Percentiles rank a stretch among this genome's conserved stretches.
Conservation (phyloP, 2,113 vertebrate genomes). For the Alaudala cheleensis region DNA sequence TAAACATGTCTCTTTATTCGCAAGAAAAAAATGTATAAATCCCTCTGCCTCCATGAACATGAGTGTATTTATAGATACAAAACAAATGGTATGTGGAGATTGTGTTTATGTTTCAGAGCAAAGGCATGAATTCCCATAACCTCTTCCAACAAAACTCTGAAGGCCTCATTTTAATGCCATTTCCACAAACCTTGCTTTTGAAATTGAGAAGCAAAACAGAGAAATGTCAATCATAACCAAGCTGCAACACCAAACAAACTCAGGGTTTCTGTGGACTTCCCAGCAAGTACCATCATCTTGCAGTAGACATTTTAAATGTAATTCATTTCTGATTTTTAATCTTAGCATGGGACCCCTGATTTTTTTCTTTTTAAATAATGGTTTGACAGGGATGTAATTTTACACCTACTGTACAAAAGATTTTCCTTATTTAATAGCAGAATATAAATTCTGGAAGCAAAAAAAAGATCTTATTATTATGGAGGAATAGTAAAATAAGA, state of each 20-base stretch:
- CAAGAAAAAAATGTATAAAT: neutral
- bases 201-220: neutral
- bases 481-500: slow-evolving; percentile 43
- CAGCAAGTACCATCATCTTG: neutral
- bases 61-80: neutral
- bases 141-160: neutral
- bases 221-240: neutral
- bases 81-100: neutral
- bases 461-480: slow-evolving; percentile 39
- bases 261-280: neutral
- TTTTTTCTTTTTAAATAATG: slow-evolving; percentile 37
- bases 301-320: neutral
- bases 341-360: neutral
- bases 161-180: neutral
- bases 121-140: neutral
- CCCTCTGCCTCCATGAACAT: neutral
- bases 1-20: accelerated
- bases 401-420: slow-evolving; percentile 29
- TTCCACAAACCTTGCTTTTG: neutral
- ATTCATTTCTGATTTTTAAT: slow-evolving; percentile 8
- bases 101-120: neutral
- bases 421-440: slow-evolving; percentile 62
- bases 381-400: slow-evolving; percentile 30
- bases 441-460: slow-evolving; percentile 52
- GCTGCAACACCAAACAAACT: neutral